phyloP scores from a whole-genome alignment of 2,888 invertebrate species.

The Sclerodermus sp. region DNA sequence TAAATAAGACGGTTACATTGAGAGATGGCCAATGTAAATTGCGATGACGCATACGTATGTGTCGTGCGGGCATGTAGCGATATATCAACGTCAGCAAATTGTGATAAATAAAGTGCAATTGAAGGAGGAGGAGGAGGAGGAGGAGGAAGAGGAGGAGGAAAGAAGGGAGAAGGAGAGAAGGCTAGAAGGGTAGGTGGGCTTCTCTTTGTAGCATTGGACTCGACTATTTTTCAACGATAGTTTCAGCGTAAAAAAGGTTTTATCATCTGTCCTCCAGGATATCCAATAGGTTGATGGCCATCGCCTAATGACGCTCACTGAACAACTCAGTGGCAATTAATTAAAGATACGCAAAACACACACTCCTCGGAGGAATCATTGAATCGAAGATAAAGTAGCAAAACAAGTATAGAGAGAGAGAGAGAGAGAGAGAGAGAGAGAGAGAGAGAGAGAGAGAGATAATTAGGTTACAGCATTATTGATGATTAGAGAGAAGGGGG shows the following conservation, averaged over 20 bases:
- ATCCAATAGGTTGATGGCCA: too few species aligned
- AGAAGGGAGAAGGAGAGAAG: neutral
- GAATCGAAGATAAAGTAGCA: too few species aligned
- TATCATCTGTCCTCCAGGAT: too few species aligned
- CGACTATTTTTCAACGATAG: too few species aligned
- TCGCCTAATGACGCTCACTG: too few species aligned
- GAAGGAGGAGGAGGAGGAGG: slow-evolving; percentile 21
- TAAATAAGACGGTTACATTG: slow-evolving; percentile 54
- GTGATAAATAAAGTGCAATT: slow-evolving; percentile 56
- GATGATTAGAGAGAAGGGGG: neutral
- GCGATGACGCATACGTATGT: slow-evolving; percentile 48
- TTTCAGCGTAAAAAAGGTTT: too few species aligned
- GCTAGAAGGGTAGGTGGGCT: neutral
- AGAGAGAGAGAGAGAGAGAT: neutral
- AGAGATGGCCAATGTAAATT: slow-evolving; percentile 54
- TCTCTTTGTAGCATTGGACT: neutral
- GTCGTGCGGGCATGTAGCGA: slow-evolving; percentile 45
- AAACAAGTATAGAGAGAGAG: too few species aligned
- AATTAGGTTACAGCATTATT: neutral
- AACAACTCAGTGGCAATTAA: too few species aligned
- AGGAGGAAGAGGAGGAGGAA: neutral
- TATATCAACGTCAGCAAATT: slow-evolving; percentile 54
- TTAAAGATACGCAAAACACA: too few species aligned
- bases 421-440: neutral
- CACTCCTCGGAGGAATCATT: too few species aligned